Base-by-base conservation (phyloP, 2,113 vertebrate species). In the Gavialis gangeticus region DNA sequence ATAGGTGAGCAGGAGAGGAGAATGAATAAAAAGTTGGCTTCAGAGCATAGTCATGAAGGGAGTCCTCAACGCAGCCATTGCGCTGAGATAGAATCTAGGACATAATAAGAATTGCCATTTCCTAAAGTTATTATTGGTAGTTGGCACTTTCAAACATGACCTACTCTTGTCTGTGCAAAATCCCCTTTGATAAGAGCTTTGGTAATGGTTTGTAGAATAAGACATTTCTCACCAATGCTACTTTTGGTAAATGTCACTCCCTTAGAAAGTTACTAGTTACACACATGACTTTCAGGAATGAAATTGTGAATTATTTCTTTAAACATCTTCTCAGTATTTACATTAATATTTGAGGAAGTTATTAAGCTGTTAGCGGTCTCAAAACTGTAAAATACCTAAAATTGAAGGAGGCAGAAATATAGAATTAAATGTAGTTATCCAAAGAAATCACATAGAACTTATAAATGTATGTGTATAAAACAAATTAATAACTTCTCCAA, bases 371-470 rank as follows among this genome's bases (percentile, higher is more conserved):
- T 83, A 91, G 85, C 60, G 75, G 75, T 85, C 83, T 91, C 54
- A 58, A 75, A 80, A 85, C 67, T 91, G 82, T 91, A 91, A 91
- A 91, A 85, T 82, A 81, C 89, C 46, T 46, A 46, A 46, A 85
- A 85, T 55, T 75, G 77, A 64, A 85, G 83, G 82, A 91, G 89
- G 67, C 77, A 91, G 60, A 57, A 81, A 85, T 85, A 75, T 60
- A 85, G 80, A 75, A 91, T 81, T 59, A 85, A 85, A 81, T 91
- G 77, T 85, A 78, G 79, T 91, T 75, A 91, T 77, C 89, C 75
- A 91, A 85, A 67, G 62, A 83, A 91, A 85, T 91, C 89, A 81
- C 81, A 85, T 85, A 83, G 89, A 91, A 75, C 77, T 90, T 90
- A 46, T 46, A 46, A 46, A 46, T 9, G 46, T 46, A 46, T 46